Evolutionary conservation across 2,797 vertebrate genomes (phyloP).

Genomic region (Melanogrammus aeglefinus): DNA sequence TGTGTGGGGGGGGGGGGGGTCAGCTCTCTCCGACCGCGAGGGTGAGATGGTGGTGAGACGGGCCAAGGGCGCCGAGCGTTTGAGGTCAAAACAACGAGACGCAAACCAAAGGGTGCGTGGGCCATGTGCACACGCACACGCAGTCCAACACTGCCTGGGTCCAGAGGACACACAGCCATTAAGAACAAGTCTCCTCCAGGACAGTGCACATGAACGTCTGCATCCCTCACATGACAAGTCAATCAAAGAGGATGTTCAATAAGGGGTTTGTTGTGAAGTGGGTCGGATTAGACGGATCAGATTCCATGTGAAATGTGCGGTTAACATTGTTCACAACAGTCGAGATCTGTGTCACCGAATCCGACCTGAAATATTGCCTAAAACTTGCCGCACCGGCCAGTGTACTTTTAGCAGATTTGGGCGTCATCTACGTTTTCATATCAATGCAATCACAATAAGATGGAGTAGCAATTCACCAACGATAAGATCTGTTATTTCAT

Average conservation of each 20-base stretch:
- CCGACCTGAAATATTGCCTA: too few species aligned
- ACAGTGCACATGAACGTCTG: neutral
- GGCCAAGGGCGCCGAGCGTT: neutral
- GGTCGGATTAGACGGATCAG: too few species aligned
- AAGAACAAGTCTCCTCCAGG: neutral
- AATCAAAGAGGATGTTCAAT: neutral
- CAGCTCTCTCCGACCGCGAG: constrained; percentile 8
- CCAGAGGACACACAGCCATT: neutral
- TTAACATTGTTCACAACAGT: too few species aligned
- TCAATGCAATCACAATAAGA: too few species aligned
- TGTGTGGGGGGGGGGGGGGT: too few species aligned
- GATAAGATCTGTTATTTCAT: neutral
- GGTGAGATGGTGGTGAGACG: constrained; percentile 1
- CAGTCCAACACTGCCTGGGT: neutral
- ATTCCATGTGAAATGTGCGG: too few species aligned
- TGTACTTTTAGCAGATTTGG: too few species aligned
- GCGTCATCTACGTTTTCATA: too few species aligned
- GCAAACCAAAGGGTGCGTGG: constrained; percentile 1
- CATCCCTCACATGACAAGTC: neutral
- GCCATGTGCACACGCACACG: neutral
- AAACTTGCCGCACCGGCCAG: too few species aligned
- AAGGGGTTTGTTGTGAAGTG: neutral
- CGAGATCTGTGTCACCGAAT: too few species aligned
- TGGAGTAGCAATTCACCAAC: too few species aligned
- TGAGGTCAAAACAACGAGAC: neutral